Evolutionary conservation across 2,797 vertebrate genomes (phyloP), one percentile per base, ranked within the genome.

Genomic region (Oreonectes daqikongensis): DNA sequence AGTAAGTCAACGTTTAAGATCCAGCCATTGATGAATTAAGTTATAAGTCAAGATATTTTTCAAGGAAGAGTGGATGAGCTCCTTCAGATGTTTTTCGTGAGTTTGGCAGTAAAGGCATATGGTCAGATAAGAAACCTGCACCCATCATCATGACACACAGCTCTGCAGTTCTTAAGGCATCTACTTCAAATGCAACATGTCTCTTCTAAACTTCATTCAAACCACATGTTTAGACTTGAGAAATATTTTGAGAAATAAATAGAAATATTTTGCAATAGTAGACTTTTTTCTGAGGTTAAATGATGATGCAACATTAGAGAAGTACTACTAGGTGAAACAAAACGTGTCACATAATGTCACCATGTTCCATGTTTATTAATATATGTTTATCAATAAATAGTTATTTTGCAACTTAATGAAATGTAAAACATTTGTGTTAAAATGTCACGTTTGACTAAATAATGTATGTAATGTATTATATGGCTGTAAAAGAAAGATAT

Each of bases 21-120:
- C 15, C 28, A 68, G 20, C 17, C 20, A 60, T 30, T 38, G 2
- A 69, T 38, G 42, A 26, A 48, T 35, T 9, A 67, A 9, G 0
- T 55, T 24, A 40, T 53, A 63, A 72, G 53, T 53, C 70, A 74
- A 40, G 32, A 30, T 72, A 28, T 55, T 42, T 35, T 38, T 42
- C 40, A 63, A 80, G 55, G 50, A 80, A 69, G 59, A 76, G 48
- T 44, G 11, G 24, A 11, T 75, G 71, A 84, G 65, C 64, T 69
- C 63, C n/a, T 75, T 78, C 81, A 82, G 70, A 64, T 87, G 85
- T 75, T 82, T 75, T 85, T 72, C 20, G 84, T 84, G 68, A 72
- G 74, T 66, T 2, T 4, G 38, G n/a, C 64, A 81, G 60, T 63
- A 52, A 14, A 24, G 24, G 53, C 9, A 53, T 76, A 78, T 35